Evolutionary conservation across 1,140 invertebrate genomes (phyloP).

Genomic region (Hormaphis cornu): DNA sequence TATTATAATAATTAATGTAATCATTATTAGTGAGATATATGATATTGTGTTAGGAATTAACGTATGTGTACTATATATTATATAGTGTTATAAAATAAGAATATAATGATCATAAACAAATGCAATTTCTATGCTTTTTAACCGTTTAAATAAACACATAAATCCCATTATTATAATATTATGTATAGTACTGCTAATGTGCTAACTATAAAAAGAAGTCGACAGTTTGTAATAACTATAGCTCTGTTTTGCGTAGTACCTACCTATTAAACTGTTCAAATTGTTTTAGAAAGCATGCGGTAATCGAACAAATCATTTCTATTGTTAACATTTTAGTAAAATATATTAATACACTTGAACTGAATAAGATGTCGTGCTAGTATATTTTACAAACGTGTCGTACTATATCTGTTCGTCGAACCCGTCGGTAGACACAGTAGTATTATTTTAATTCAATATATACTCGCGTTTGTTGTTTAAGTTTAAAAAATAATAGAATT

Average conservation of each 20-base stretch:
- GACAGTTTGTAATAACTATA: neutral
- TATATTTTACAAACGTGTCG: neutral
- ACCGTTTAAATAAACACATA: no score
- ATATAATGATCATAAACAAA: neutral
- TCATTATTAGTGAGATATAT: slow-evolving; percentile 17
- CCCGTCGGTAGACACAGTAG: neutral
- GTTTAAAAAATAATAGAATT: slow-evolving; percentile 3
- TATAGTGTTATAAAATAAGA: neutral
- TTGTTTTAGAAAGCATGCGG: neutral
- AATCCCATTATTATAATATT: neutral
- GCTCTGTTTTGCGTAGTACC: neutral
- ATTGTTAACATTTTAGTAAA: no score
- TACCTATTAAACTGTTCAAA: neutral
- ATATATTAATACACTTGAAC: no score
- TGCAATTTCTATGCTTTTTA: neutral
- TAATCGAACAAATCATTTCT: no score
- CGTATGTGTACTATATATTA: neutral
- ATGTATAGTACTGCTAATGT: no score
- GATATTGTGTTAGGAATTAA: neutral
- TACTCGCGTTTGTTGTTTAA: slow-evolving; percentile 9
- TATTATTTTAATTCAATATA: no score
- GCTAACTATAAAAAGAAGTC: neutral
- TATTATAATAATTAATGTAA: neutral
- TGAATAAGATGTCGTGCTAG: no score
- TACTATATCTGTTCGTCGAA: neutral